A percentile compares a stretch with the other conserved stretches of the same genome.
Evolutionary conservation across 2,113 vertebrate species (phyloP).

Genomic region (Sebastes schlegelii): DNA sequence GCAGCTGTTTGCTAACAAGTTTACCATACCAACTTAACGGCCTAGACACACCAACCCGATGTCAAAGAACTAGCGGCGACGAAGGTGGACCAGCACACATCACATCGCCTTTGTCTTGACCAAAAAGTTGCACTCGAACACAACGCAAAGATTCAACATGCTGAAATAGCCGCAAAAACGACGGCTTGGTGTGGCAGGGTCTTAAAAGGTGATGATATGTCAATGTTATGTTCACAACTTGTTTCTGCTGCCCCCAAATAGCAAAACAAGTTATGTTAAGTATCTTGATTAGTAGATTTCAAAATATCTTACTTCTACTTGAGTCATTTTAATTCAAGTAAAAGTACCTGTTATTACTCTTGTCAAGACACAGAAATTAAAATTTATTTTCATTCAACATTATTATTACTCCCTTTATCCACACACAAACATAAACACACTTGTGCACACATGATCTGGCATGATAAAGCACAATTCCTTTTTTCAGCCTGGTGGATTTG

Average conservation of each 20-base stretch:
- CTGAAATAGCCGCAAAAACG: no score
- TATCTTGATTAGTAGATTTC: neutral
- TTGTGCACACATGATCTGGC: neutral
- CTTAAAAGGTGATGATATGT: neutral
- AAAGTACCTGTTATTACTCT: neutral
- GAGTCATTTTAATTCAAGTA: neutral
- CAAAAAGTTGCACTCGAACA: no score
- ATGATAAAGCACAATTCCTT: conserved; percentile 29
- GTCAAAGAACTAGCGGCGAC: no score
- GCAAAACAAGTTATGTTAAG: neutral
- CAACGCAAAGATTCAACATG: no score
- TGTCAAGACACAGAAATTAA: neutral
- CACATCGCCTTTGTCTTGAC: no score
- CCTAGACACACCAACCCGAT: no score
- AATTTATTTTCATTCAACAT: neutral
- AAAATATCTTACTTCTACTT: neutral
- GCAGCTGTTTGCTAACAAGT: neutral
- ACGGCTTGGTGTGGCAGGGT: no score
- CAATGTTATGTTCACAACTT: neutral
- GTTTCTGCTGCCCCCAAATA: neutral
- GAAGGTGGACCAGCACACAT: no score
- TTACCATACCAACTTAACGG: neutral
- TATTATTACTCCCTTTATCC: neutral
- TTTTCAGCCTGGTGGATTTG: conserved; percentile 20
- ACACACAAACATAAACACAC: neutral